Evolutionary conservation across 2,888 invertebrate genomes (phyloP).

Genomic region (Drosophila demipolita): DNA sequence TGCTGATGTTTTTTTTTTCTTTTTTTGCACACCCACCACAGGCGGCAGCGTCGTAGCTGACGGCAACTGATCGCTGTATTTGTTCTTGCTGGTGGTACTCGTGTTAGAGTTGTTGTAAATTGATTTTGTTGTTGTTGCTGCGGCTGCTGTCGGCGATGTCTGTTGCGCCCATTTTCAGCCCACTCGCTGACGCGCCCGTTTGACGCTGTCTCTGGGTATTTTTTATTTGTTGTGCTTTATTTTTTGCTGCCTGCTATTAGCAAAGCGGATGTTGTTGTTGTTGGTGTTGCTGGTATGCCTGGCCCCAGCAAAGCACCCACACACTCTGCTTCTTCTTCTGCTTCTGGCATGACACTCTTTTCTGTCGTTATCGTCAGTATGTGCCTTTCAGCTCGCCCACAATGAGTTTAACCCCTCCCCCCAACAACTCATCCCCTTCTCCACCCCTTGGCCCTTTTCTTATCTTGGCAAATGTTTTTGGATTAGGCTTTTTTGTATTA

Average conservation of each 20-base stretch:
- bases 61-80: conserved; percentile 65
- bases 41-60: conserved; percentile 24
- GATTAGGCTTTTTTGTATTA: background rate
- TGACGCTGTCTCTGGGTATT: conserved; percentile 44
- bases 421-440: conserved; percentile 22
- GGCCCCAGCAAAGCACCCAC: conserved; percentile 17
- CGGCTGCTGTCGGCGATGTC: conserved; percentile 38
- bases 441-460: conserved; percentile 46
- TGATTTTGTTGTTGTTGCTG: conserved; percentile 68
- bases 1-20: conserved; percentile 18
- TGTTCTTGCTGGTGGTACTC: conserved; percentile 69
- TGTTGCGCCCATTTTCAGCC: conserved; percentile 83
- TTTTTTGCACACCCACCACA: conserved; percentile 74
- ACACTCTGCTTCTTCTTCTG: conserved; percentile 35
- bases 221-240: conserved; percentile 28
- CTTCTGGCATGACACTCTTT: conserved; percentile 68
- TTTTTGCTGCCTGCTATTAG: conserved; percentile 68
- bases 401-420: conserved; percentile 54
- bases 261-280: conserved; percentile 79
- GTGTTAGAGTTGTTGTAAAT: conserved; percentile 73
- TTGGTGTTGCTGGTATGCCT: conserved; percentile 19
- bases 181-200: conserved; percentile 75
- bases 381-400: conserved; percentile 60
- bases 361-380: conserved; percentile 29
- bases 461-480: conserved; percentile 42